Conservation (phyloP, 2,797 vertebrate species). For the Myotis daubentonii region DNA sequence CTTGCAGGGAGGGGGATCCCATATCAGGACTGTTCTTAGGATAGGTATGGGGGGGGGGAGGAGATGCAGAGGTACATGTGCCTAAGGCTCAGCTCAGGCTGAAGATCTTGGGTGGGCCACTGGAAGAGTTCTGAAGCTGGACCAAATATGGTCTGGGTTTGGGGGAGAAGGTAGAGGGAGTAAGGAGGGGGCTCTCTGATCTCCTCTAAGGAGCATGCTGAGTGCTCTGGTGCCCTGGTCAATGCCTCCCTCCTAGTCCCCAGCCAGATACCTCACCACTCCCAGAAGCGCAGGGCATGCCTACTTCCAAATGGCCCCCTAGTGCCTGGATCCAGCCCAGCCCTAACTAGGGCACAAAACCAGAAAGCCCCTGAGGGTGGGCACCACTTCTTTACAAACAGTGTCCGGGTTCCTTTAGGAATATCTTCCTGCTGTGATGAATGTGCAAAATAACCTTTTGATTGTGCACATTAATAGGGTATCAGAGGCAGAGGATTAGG, state of each 20-base stretch:
- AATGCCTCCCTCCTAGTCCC: neutral
- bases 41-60: fast-evolving
- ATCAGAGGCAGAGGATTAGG: neutral
- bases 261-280: neutral
- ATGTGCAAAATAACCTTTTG: neutral
- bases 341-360: neutral
- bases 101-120: neutral
- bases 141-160: neutral
- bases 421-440: neutral
- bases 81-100: neutral
- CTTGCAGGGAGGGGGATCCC: neutral
- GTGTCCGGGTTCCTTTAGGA: neutral
- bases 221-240: neutral
- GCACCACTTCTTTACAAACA: neutral
- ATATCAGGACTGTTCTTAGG: neutral
- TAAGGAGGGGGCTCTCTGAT: neutral
- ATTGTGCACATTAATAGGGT: neutral
- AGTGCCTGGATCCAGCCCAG: neutral
- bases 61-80: neutral
- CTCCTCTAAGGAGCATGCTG: neutral
- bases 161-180: too few species aligned
- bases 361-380: neutral
- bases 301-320: neutral
- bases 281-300: neutral
- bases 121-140: neutral